Conservation (phyloP, 1,140 invertebrate genomes). For the Teleogryllus occipitalis region DNA sequence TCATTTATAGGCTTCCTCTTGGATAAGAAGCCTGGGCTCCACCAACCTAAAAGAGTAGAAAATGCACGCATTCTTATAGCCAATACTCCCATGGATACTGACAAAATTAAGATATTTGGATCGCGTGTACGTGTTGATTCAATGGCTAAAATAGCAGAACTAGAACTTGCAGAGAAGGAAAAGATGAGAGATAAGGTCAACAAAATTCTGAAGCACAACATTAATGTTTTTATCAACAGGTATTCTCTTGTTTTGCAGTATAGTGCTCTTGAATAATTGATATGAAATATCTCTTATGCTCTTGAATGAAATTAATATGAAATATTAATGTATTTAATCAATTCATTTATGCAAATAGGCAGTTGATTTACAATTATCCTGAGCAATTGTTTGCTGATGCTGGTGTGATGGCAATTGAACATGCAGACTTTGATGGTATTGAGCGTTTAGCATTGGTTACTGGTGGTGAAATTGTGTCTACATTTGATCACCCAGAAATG, state of each 20-base stretch:
- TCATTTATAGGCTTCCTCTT: slow-evolving; percentile 72
- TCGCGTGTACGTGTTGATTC: slow-evolving; percentile 96
- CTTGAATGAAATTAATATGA: too few relatives aligned
- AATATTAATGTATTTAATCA: too few relatives aligned
- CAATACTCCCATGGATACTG: slow-evolving; percentile 99
- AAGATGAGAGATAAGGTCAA: slow-evolving; percentile 99
- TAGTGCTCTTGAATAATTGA: too few relatives aligned
- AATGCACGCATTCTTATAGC: slow-evolving; percentile 95
- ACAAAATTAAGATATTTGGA: slow-evolving; percentile 99
- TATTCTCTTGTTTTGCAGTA: slow-evolving; percentile 28
- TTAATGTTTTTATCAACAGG: slow-evolving; percentile 98
- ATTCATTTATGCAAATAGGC: slow-evolving; percentile 43
- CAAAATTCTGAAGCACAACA: slow-evolving; percentile 91
- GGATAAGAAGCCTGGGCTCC: slow-evolving; percentile 89
- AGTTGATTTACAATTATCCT: slow-evolving; percentile 99
- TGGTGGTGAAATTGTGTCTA: slow-evolving; percentile 97
- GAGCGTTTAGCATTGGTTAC: slow-evolving; percentile 94
- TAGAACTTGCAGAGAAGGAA: slow-evolving; percentile 96
- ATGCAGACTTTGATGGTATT: slow-evolving; percentile 99
- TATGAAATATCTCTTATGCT: too few relatives aligned
- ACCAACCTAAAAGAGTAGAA: slow-evolving; percentile 83
- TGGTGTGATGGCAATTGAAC: slow-evolving; percentile 98
- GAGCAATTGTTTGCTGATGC: slow-evolving; percentile 99
- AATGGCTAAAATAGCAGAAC: slow-evolving; percentile 94
- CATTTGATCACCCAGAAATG: slow-evolving; percentile 87